Evolutionary conservation across 2,113 vertebrate genomes (phyloP), one percentile per base, ranked within the genome.

Genomic region (Plectropomus leopardus): DNA sequence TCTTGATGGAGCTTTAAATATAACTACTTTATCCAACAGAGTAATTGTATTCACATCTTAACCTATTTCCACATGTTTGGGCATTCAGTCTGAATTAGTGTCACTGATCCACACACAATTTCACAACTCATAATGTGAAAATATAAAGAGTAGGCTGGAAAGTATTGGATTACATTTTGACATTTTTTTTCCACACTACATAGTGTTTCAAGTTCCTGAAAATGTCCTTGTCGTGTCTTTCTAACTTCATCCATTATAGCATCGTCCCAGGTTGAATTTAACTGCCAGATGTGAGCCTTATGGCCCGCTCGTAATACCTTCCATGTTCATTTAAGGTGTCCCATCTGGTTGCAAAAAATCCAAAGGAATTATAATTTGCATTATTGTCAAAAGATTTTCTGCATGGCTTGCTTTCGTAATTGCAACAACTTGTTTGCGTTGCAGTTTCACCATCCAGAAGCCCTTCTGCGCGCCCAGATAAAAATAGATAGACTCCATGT

Each of bases 361-460:
- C 5, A 57, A 64, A 74, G 4, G 40, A 82, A 54, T 78, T 55
- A 76, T 67, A 60, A 89, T 88, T 89, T 88, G 50, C 69, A 83
- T 86, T 82, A 76, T 72, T 88, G 78, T 85, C 74, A 64, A 78
- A 82, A 83, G 57, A 87, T 84, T 75, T 92, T 88, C 84, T 89
- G 90, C 88, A 77, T 86, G 88, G 51, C 74, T 91, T 77, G 58
- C 76, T 73, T 73, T 55, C 1, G 21, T 90, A 85, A 88, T 88
- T 89, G 84, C 82, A 71, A 57, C 87, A 83, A 90, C 86, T 80
- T 89, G 80, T 93, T 92, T 85, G 86, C 84, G n/a, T 82, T 78
- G 84, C 86, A 89, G 61, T 88, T 89, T 87, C 77, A 40, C 59
- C 74, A 63, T 81, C 53, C 64, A 85, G 65, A 69, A 80, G 67